phyloP scores from a whole-genome alignment of 2,888 invertebrate genomes.

The Epirrhoe tristata region DNA sequence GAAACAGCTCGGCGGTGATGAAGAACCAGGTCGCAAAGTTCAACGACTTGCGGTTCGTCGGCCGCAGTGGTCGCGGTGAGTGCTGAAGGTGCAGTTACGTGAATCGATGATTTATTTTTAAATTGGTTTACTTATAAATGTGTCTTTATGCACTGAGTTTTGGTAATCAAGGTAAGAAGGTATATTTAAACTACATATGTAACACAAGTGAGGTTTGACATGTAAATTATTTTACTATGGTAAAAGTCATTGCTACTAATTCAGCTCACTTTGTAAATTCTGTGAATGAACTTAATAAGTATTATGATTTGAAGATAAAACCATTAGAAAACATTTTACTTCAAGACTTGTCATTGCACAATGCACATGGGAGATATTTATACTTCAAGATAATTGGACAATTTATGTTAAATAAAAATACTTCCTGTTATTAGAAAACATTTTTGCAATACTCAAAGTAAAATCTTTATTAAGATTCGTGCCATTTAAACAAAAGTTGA shows the following conservation, averaged over 20 bases:
- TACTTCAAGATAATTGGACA: too few relatives aligned
- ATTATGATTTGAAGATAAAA: too few relatives aligned
- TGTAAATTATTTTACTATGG: too few relatives aligned
- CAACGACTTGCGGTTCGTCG: constrained; percentile 99
- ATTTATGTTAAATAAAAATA: too few relatives aligned
- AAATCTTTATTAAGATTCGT: not conserved
- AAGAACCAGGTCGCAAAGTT: constrained; percentile 99
- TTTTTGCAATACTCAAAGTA: not conserved
- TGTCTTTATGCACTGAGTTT: not conserved
- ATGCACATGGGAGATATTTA: too few relatives aligned
- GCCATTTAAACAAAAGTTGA: constrained; percentile 3
- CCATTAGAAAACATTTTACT: too few relatives aligned
- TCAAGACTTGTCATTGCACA: too few relatives aligned
- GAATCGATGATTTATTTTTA: constrained; percentile 52
- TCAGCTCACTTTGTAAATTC: too few relatives aligned
- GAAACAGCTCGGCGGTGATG: constrained; percentile 98
- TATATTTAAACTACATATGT: not conserved
- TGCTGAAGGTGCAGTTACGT: constrained; percentile 83
- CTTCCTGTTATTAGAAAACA: not conserved
- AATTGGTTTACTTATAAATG: not conserved
- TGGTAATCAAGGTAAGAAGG: not conserved
- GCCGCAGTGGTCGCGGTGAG: constrained; percentile 99
- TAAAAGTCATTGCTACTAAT: too few relatives aligned
- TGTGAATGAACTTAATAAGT: too few relatives aligned
- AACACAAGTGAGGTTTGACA: too few relatives aligned